Base-by-base conservation (phyloP, 2,113 vertebrate genomes). In the Tenebrosternarchus preto region DNA sequence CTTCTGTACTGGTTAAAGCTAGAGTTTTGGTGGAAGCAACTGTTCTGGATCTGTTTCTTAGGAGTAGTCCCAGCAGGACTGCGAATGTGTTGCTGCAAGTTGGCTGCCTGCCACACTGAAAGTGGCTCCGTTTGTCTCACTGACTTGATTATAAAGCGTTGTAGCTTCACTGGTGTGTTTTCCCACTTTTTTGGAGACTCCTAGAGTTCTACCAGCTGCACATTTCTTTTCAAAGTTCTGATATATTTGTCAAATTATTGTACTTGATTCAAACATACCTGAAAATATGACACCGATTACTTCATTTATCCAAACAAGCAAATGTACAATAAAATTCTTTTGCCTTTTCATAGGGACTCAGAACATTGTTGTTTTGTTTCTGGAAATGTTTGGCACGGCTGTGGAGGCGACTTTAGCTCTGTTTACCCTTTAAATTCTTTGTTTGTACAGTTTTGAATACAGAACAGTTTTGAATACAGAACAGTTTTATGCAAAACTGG, bases 401-500 rank as follows among this genome's bases (percentile, higher is more conserved):
- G 36, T 81, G 43, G 36, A 33, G 24, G 27, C 46, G 74, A 56
- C n/a, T 43, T 53, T 22, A 0, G 16, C 22, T 22, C 39, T 61
- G 56, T 73, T 81, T 66, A 59, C 5, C 61, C 70, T 84, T 81
- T 22, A 76, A 66, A 74, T 57, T 83, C 67, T 78, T 72, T 12
- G 66, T 78, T 82, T 60, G 84, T 82, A 63, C 59, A 64, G 85
- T 78, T 83, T 83, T 81, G 46, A 20, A 86, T 73, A 82, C 80
- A 84, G 50, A 90, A 55, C 59, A 80, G 67, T 84, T 84, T 88
- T n/a, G 46, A 20, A 86, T 73, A 82, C 80, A 84, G 50, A 90
- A 55, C 59, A 80, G 67, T 84, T 84, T 88, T n/a, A n/a, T 57
- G 67, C 46, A 16, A 63, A 59, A 43, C 17, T 27, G 3, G 6